Percentiles rank a stretch among this genome's conserved stretches.
phyloP scores from a whole-genome alignment of 1,140 invertebrate genomes.

The Oncopodura yosiiana region DNA sequence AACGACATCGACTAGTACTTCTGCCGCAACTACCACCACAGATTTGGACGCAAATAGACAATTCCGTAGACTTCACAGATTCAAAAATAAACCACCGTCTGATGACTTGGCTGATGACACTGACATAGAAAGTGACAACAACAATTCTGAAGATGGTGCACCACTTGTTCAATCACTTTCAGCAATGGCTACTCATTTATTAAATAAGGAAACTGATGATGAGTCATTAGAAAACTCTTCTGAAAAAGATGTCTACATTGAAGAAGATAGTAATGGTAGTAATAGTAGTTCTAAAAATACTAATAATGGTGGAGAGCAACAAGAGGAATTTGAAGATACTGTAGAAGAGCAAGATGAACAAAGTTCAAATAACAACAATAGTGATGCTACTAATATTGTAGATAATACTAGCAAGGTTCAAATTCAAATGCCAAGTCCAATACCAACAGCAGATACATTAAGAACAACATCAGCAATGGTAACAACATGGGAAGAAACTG shows the following conservation, averaged over 20 bases:
- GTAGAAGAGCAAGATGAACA: neutral
- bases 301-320: neutral
- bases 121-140: neutral
- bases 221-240: conserved; percentile 30
- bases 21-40: conserved; percentile 1
- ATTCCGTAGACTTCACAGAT: too few relatives aligned
- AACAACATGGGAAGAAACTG: conserved; percentile 3
- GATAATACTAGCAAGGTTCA: too few relatives aligned
- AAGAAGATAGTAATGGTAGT: conserved; percentile 4
- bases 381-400: too few relatives aligned
- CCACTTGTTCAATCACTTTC: conserved; percentile 26
- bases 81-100: conserved; percentile 1
- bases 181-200: conserved; percentile 27
- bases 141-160: conserved; percentile 17
- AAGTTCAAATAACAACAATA: too few relatives aligned
- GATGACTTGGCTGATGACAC: neutral
- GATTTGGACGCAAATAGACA: conserved; percentile 15
- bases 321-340: neutral
- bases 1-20: conserved; percentile 1
- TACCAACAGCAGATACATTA: too few relatives aligned
- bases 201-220: conserved; percentile 17
- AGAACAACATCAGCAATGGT: too few relatives aligned
- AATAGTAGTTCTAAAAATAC: neutral
- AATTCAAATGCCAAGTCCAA: too few relatives aligned
- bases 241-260: conserved; percentile 31